Percentiles rank a stretch among this genome's conserved stretches.
These are phyloP conservation scores for Pseudonaja textilis DNA, from an alignment of 2,113 vertebrate species.

Conservation along the genomic window DNA sequence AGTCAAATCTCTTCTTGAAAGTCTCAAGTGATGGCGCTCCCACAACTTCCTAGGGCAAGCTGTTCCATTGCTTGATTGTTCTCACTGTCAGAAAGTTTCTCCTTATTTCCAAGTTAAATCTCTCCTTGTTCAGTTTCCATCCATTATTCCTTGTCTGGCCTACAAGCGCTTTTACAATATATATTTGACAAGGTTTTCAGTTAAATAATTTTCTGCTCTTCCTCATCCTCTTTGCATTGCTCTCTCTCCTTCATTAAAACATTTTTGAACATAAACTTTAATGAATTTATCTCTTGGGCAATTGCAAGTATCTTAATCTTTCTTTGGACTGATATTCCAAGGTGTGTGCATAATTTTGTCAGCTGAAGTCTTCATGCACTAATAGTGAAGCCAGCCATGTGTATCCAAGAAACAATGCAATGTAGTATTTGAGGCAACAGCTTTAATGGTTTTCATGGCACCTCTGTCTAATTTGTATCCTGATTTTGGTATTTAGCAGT, in stretches of 20 bases:
- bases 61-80: too few relatives aligned
- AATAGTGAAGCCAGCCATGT: conserved; percentile 3
- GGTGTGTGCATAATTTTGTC: conserved; percentile 31
- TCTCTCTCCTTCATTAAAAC: neutral
- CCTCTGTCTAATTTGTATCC: conserved; percentile 39
- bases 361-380: neutral
- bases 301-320: neutral
- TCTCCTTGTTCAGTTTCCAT: too few relatives aligned
- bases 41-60: too few relatives aligned
- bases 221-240: neutral
- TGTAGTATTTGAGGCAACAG: conserved; percentile 32
- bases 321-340: neutral
- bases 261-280: neutral
- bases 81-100: too few relatives aligned
- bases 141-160: too few relatives aligned
- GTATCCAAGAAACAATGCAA: conserved; percentile 3
- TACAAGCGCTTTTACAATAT: neutral
- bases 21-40: too few relatives aligned
- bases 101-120: too few relatives aligned
- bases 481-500: conserved; percentile 29
- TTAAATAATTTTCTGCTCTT: neutral
- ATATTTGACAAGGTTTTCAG: neutral
- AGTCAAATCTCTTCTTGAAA: too few relatives aligned
- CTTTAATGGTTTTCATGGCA: conserved; percentile 22
- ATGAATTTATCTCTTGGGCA: neutral